Percentiles rank a stretch among this genome's conserved stretches.
phyloP scores from a whole-genome alignment of 2,797 vertebrate species.

The Pyrocephalus nanus region DNA sequence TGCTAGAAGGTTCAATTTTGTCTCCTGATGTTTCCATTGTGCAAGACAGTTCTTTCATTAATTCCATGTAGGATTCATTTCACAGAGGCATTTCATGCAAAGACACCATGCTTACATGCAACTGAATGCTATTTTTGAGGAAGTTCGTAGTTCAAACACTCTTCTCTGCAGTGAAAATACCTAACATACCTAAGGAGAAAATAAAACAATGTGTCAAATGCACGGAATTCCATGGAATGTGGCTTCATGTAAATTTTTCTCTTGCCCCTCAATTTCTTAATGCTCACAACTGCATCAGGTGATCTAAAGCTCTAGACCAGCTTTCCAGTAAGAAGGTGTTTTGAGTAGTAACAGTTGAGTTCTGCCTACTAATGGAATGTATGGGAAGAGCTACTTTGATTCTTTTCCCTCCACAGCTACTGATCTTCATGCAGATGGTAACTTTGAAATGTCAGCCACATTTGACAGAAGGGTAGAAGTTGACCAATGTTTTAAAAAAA shows the following conservation, averaged over 20 bases:
- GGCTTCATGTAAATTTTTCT: not conserved
- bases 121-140: not conserved
- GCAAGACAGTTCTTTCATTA: not conserved
- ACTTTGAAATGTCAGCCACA: not conserved
- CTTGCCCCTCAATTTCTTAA: not conserved
- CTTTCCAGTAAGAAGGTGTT: not conserved
- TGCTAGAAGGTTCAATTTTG: not conserved
- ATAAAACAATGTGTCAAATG: not conserved
- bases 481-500: not conserved
- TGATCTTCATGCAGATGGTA: not conserved
- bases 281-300: not conserved
- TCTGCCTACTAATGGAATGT: not conserved
- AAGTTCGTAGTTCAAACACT: not conserved
- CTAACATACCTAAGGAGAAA: not conserved
- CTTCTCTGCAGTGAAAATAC: not conserved
- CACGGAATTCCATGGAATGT: not conserved
- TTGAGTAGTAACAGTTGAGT: not conserved
- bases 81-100: not conserved
- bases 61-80: not conserved
- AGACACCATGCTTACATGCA: not conserved
- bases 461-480: not conserved
- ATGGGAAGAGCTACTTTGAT: not conserved
- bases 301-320: not conserved
- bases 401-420: not conserved
- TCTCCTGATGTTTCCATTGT: not conserved